A percentile compares a stretch with the other conserved stretches of the same genome.
Evolutionary conservation across 2,888 invertebrate genomes (phyloP).

Genomic region (Hyposoter didymator): DNA sequence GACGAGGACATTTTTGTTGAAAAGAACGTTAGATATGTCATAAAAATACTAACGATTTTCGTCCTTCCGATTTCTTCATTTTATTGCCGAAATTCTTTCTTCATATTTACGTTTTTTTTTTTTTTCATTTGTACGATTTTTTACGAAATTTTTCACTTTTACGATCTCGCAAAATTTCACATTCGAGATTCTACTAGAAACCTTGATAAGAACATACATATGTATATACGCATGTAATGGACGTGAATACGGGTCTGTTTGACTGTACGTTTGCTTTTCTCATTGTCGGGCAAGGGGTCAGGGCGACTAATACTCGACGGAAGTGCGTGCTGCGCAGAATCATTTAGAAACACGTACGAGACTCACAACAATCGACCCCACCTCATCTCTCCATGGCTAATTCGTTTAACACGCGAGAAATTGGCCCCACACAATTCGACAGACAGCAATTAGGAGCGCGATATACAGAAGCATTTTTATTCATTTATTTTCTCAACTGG

Average conservation of each 20-base stretch:
- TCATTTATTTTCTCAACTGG: background rate
- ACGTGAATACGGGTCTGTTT: constrained; percentile 10
- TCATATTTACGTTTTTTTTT: background rate
- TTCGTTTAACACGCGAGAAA: constrained; percentile 57
- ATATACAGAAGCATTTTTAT: constrained; percentile 6
- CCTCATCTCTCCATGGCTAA: constrained; percentile 31
- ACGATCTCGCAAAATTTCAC: constrained; percentile 3
- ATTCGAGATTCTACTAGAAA: background rate
- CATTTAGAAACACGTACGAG: constrained; percentile 26
- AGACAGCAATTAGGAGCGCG: constrained; percentile 27
- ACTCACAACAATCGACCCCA: constrained; percentile 25
- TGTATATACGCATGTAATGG: background rate
- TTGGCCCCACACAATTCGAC: constrained; percentile 38
- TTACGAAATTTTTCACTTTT: background rate
- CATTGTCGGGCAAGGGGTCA: constrained; percentile 46
- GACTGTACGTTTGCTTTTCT: constrained; percentile 38
- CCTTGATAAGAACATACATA: background rate
- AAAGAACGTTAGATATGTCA: background rate
- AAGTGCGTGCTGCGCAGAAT: constrained; percentile 57
- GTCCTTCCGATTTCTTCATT: constrained; percentile 3
- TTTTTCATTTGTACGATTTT: background rate
- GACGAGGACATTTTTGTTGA: background rate
- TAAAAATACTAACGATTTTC: background rate
- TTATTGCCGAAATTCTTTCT: background rate
- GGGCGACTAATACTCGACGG: constrained; percentile 24